Conservation (phyloP, 2,797 vertebrate species). For the Pseudotriccus pelzelni region DNA sequence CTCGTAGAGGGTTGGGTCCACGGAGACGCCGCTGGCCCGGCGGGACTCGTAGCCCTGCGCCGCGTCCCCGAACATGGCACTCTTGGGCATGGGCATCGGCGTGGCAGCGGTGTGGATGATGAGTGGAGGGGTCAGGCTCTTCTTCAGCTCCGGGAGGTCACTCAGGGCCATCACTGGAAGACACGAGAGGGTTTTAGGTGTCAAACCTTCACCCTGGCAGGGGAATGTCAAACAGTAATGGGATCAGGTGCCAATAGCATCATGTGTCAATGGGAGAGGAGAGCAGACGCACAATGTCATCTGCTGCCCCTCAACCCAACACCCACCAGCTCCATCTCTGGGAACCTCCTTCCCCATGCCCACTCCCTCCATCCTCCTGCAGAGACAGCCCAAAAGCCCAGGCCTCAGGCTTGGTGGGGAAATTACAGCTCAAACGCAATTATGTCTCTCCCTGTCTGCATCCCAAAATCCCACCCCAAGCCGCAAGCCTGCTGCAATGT, state of each 20-base stretch:
- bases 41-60: constrained; percentile 78
- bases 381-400: neutral
- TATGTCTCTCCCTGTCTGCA: neutral
- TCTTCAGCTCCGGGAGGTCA: constrained; percentile 89
- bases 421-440: accelerated
- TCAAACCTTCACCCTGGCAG: neutral
- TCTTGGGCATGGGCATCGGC: constrained; percentile 93
- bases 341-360: neutral
- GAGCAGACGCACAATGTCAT: neutral
- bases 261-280: neutral
- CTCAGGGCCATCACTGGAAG: constrained; percentile 86
- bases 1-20: constrained; percentile 83
- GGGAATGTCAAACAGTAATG: neutral
- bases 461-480: neutral
- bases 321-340: neutral
- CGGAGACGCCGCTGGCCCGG: constrained; percentile 85
- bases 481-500: neutral
- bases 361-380: neutral
- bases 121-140: constrained; percentile 91
- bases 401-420: accelerated
- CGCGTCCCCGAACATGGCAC: constrained; percentile 81
- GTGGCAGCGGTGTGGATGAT: constrained; percentile 97
- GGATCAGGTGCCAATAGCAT: neutral
- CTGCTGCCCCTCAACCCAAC: neutral
- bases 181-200: neutral